phyloP scores from a whole-genome alignment of 1,140 invertebrate species.

The Kradibia gibbosae region DNA sequence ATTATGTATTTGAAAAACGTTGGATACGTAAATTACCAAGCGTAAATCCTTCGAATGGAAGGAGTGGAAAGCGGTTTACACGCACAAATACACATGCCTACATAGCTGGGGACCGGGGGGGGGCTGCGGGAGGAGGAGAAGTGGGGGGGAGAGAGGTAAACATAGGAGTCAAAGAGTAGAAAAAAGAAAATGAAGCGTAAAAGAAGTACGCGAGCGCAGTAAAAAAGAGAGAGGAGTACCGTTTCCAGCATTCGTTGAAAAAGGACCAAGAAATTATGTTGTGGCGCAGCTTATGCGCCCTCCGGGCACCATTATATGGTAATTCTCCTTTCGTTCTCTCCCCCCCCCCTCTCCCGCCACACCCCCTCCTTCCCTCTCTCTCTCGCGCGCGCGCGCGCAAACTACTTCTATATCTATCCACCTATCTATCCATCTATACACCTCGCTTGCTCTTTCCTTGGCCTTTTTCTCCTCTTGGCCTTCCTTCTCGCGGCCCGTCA shows the following conservation, averaged over 20 bases:
- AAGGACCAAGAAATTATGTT: constrained; percentile 65
- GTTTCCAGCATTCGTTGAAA: constrained; percentile 66
- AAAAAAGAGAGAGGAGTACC: constrained; percentile 52
- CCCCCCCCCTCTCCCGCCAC: constrained; percentile 39
- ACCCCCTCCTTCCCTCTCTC: constrained; percentile 19
- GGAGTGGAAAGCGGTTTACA: constrained; percentile 7
- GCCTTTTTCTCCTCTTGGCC: constrained; percentile 8
- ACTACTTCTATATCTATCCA: background rate
- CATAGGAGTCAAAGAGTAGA: constrained; percentile 16
- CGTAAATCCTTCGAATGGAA: background rate
- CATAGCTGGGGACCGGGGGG: no score
- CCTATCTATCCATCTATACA: background rate
- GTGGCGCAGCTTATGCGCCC: constrained; percentile 66
- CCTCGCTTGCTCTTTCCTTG: constrained; percentile 13
- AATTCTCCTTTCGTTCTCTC: constrained; percentile 54
- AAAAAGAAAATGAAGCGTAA: constrained; percentile 27
- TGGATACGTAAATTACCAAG: constrained; percentile 2
- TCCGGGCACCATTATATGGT: constrained; percentile 68
- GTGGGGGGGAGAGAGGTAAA: background rate
- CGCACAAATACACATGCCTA: no score
- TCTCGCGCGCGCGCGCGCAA: no score
- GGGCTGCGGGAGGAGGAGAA: background rate
- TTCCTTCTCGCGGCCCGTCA: background rate
- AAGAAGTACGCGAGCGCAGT: constrained; percentile 36
- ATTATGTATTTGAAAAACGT: constrained; percentile 4